These are phyloP conservation scores for Cheilosia grossa DNA, from an alignment of 2,888 invertebrate species.

Conservation along the genomic window DNA sequence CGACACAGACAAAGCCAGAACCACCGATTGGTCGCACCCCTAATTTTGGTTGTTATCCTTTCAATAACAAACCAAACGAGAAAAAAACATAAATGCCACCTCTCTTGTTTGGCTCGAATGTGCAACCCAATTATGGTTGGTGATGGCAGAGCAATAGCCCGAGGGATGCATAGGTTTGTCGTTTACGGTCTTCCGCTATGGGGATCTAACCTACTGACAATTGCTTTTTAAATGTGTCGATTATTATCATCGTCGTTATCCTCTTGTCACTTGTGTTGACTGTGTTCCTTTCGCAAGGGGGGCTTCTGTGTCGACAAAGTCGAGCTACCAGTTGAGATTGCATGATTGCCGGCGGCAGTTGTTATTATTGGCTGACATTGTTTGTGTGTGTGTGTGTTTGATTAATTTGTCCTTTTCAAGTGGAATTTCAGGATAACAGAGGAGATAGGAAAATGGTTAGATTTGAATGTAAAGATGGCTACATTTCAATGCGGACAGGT, in stretches of 20 bases:
- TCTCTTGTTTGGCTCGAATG: constrained; percentile 10
- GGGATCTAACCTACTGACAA: constrained; percentile 55
- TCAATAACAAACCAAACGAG: constrained; percentile 19
- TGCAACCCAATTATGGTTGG: constrained; percentile 55
- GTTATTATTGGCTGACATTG: constrained; percentile 19
- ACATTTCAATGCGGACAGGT: background rate
- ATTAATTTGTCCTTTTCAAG: constrained; percentile 47
- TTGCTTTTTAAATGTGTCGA: constrained; percentile 71
- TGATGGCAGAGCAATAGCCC: constrained; percentile 25
- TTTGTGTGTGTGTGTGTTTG: constrained; percentile 16
- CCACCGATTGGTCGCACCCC: constrained; percentile 39
- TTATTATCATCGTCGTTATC: constrained; percentile 66
- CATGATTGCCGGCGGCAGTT: constrained; percentile 31
- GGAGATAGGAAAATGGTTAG: background rate
- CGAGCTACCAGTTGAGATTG: background rate
- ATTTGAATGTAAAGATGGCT: background rate
- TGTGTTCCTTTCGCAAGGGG: constrained; percentile 11
- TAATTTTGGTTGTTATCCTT: constrained; percentile 48
- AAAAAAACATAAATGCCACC: constrained; percentile 34
- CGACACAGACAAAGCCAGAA: background rate
- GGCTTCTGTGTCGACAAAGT: background rate
- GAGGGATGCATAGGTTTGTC: constrained; percentile 42
- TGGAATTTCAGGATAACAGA: constrained; percentile 22
- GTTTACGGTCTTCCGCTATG: constrained; percentile 51
- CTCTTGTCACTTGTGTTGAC: constrained; percentile 35